Evolutionary conservation across 2,113 vertebrate species (phyloP).

Genomic region (Corynorhinus townsendii): DNA sequence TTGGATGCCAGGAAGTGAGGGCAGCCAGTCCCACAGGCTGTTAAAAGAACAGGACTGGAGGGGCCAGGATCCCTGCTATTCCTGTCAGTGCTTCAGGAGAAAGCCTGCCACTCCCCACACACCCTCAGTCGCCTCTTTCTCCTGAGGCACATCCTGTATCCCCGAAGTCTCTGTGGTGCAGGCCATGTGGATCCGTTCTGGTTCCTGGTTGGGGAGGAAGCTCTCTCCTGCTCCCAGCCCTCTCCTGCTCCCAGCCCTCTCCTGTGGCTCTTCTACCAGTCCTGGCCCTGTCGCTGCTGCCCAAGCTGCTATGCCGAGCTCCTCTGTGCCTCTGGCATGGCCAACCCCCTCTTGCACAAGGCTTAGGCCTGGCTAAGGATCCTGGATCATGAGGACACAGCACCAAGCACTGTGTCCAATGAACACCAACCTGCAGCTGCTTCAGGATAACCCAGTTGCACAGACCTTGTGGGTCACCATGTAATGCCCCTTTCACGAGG

Average conservation of each 20-base stretch:
- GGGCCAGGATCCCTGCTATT: background rate
- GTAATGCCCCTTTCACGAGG: background rate
- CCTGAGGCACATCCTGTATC: background rate
- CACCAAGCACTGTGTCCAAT: rapidly evolving
- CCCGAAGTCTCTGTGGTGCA: too few relatives aligned
- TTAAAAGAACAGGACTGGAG: background rate
- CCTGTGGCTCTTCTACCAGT: background rate
- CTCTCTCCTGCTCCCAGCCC: background rate
- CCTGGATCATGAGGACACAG: background rate
- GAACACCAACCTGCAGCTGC: background rate
- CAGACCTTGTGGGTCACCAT: background rate
- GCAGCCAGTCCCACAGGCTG: background rate
- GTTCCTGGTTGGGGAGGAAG: background rate
- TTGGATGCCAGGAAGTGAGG: background rate
- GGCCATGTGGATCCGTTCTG: background rate
- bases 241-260: background rate
- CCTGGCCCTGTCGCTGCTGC: background rate
- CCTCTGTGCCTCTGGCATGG: background rate
- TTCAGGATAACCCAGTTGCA: rapidly evolving
- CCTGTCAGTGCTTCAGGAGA: background rate
- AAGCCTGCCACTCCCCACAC: background rate
- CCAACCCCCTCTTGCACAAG: background rate
- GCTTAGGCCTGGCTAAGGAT: background rate
- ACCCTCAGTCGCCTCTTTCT: background rate
- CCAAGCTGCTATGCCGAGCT: background rate